phyloP scores from a whole-genome alignment of 2,797 vertebrate genomes.

The Argentina silus region DNA sequence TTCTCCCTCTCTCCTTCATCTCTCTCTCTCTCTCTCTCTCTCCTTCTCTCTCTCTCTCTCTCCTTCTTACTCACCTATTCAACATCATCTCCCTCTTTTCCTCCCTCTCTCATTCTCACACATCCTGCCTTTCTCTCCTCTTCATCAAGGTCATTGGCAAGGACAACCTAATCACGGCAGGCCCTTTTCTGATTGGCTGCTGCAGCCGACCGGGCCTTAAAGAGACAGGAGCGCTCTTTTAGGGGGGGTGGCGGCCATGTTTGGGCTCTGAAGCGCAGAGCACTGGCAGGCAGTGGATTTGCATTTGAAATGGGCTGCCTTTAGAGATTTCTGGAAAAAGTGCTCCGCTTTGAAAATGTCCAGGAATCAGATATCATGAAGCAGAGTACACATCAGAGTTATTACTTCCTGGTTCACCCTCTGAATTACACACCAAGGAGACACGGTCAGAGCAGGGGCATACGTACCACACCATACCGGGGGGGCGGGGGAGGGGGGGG shows the following conservation, averaged over 20 bases:
- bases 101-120: slow-evolving; percentile 37
- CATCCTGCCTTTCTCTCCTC: slow-evolving; percentile 35
- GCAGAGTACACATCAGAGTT: too few relatives aligned
- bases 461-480: too few relatives aligned
- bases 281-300: slow-evolving; percentile 10
- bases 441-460: slow-evolving; percentile 25
- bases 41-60: not conserved
- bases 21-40: too few relatives aligned
- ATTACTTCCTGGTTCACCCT: not conserved
- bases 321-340: not conserved
- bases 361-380: not conserved
- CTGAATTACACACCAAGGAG: not conserved
- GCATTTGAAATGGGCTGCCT: slow-evolving; percentile 9
- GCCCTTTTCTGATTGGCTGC: slow-evolving; percentile 59
- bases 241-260: slow-evolving; percentile 39
- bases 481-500: too few relatives aligned
- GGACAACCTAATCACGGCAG: slow-evolving; percentile 55
- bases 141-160: slow-evolving; percentile 73
- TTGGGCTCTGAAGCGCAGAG: slow-evolving; percentile 34
- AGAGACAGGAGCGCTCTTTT: slow-evolving; percentile 55
- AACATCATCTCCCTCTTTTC: not conserved
- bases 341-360: not conserved
- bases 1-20: too few relatives aligned
- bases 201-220: slow-evolving; percentile 59
- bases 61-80: not conserved